Evolutionary conservation across 1,140 invertebrate genomes (phyloP), one percentile per base, ranked within the genome.

Genomic region (Cardiocondyla obscurior): DNA sequence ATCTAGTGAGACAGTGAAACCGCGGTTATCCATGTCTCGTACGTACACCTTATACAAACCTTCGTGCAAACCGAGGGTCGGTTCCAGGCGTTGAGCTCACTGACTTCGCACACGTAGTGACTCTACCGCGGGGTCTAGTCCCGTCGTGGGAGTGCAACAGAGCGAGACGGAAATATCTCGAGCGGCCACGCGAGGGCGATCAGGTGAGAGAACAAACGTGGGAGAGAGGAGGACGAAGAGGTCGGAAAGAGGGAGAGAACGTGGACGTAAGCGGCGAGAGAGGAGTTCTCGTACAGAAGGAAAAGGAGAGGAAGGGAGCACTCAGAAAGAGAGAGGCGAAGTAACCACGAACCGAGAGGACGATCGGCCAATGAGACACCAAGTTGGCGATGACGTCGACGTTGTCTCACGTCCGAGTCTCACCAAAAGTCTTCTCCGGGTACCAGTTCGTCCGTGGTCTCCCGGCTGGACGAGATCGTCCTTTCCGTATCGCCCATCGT

Each of bases 391-490:
- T 91, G 90, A 91, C 91, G 91, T 91, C 81, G 90, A 79, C 83
- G 82, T 88, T 87, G 87, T 90, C 90, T 88, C 90, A 89, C 88
- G 77, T 89, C 82, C 46, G 84, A 91, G 88, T 91, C 91, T 89
- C 91, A 88, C 90, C 79, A 90, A 92, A 91, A 91, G 87, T 89
- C 87, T 88, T 87, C 81, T 74, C 88, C 73, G 81, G 88, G 86
- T 89, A 87, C 86, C 90, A 93, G 92, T 93, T 92, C 91, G 92
- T 93, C 90, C 92, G 91, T 91, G 92, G 92, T 92, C 92, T 93
- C 89, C 90, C 91, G 90, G 62, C 86, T 92, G 92, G 90, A 91
- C 92, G 91, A 92, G 88, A 67, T 85, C 79, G 86, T 88, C 69
- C 74, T 51, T 85, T 70, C 60, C 70, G 14, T 62, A 53, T 81